phyloP scores from a whole-genome alignment of 2,797 vertebrate species.

The Propithecus perrieri region DNA sequence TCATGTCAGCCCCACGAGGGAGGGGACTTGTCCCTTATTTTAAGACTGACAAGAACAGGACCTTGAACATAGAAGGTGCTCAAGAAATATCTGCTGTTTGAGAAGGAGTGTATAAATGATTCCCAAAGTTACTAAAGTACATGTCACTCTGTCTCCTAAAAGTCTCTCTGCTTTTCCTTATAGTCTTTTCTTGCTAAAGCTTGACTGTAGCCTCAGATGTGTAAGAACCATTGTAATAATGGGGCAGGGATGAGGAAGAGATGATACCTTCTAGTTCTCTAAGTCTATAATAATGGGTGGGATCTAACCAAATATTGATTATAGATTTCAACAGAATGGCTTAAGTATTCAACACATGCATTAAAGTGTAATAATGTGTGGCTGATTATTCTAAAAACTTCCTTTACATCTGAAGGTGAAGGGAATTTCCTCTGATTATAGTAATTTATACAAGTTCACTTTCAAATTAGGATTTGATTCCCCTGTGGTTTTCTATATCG shows the following conservation, averaged over 20 bases:
- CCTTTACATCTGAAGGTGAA: slow-evolving; percentile 9
- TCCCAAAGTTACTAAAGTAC: neutral
- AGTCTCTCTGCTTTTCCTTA: neutral
- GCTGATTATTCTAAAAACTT: neutral
- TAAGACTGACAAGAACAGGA: neutral
- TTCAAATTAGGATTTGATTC: neutral
- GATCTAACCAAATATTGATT: neutral
- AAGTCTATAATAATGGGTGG: neutral
- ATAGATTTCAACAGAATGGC: neutral
- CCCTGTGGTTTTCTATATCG: neutral
- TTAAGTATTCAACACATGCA: neutral
- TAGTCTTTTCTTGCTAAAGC: neutral
- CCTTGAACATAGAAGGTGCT: neutral
- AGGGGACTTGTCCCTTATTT: neutral
- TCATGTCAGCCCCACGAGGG: neutral
- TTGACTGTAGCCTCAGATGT: neutral
- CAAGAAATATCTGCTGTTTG: neutral
- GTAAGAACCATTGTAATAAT: neutral
- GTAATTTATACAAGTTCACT: slow-evolving; percentile 66
- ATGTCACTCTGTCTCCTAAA: neutral
- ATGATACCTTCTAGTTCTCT: neutral
- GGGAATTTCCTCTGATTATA: slow-evolving; percentile 39
- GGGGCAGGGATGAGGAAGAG: neutral
- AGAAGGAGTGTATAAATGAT: neutral
- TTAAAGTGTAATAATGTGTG: neutral